A percentile compares a stretch with the other conserved stretches of the same genome.
Conservation (phyloP, 2,888 invertebrate species). For the Epirrhoe alternata region DNA sequence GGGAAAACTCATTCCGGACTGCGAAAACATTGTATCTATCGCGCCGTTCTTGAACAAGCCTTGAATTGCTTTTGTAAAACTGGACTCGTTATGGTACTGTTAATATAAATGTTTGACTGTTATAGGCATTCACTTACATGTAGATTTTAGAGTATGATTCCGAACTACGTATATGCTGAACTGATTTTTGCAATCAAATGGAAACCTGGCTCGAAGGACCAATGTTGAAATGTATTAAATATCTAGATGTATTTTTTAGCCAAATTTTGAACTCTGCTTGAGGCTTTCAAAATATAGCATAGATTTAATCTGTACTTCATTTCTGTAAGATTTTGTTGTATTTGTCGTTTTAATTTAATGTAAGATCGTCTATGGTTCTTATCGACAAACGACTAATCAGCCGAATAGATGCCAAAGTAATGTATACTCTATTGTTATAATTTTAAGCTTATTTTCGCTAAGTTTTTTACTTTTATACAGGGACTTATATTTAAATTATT, state of each 20-base stretch:
- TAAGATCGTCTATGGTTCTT: background rate
- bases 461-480: constrained; percentile 45
- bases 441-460: constrained; percentile 36
- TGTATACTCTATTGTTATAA: constrained; percentile 37
- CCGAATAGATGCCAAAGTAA: constrained; percentile 45
- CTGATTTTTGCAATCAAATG: background rate
- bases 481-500: constrained; percentile 43
- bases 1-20: constrained; percentile 93
- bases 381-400: constrained; percentile 25
- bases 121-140: background rate
- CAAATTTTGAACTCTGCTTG: background rate
- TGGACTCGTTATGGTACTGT: background rate
- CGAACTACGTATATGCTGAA: too few species aligned
- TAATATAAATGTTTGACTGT: background rate
- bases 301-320: background rate
- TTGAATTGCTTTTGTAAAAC: constrained; percentile 34
- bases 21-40: constrained; percentile 92
- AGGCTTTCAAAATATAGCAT: background rate
- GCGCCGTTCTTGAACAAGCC: constrained; percentile 89
- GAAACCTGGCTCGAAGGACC: background rate
- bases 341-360: background rate
- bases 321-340: background rate
- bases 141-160: too few species aligned
- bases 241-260: background rate
- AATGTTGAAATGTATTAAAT: background rate